Evolutionary conservation across 2,113 vertebrate species (phyloP), one percentile per base, ranked within the genome.

Genomic region (Rhegmatorhina hoffmannsi): DNA sequence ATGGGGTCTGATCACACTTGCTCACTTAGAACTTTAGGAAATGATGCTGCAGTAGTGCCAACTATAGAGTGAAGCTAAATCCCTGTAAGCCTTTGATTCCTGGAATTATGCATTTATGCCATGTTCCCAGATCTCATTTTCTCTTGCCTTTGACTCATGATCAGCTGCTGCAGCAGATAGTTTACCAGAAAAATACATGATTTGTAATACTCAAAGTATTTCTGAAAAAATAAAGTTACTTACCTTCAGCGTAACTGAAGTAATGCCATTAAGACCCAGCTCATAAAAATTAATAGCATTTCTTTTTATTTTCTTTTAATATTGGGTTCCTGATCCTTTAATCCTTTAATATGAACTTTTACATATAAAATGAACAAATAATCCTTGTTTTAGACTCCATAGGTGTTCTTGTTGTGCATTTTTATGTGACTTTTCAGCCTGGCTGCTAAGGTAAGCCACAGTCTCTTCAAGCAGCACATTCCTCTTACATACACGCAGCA

Each of bases 221-320:
- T 92, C 68, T 92, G 62, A 92, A 14, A 46, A 90, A 87, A 63
- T 23, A 40, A 73, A 92, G 19, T 40, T 11, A 81, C 70, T 21
- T 75, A 69, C 63, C 36, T 63, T 93, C 63, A 75, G 33, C 5
- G 4, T 66, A 91, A 94, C 40, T 50, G 29, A 91, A 93, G 82
- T 55, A 92, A 68, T 24, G 18, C 34, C 70, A 47, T 46, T 84
- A 72, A 88, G 43, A 80, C n/a, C 16, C 38, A 62, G 63, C 58
- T 78, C 47, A 28, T 56, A 95, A 73, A 87, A 74, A 76, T 89
- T 84, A 84, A 36, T 76, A 43, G 31, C 38, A 49, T 92, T 96
- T 95, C 86, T 90, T 91, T 84, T 62, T 92, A 60, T 92, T 89
- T 94, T 89, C 62, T 92, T 97, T 95, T 93, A 95, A 96, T 93